phyloP scores from a whole-genome alignment of 64 coral and sea anemone species.

The Actinia equina region DNA sequence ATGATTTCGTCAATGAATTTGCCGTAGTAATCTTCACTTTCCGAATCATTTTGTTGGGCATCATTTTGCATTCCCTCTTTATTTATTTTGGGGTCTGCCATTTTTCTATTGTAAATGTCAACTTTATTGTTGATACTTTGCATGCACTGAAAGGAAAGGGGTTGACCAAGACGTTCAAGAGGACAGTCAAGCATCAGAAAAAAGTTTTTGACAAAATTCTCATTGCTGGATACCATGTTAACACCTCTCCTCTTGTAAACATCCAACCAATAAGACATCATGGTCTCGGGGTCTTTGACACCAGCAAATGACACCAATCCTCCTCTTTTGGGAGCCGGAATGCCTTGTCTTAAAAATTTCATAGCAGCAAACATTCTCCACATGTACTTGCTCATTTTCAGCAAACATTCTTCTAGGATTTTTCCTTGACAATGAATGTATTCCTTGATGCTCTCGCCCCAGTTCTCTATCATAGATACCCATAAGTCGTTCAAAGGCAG shows the following conservation, averaged over 20 bases:
- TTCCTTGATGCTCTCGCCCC: slow-evolving; percentile 65
- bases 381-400: slow-evolving; percentile 80
- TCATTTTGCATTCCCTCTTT: not conserved
- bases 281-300: not conserved
- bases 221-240: slow-evolving; percentile 7
- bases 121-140: not conserved
- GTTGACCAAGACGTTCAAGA: not conserved
- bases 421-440: slow-evolving; percentile 15
- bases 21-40: not conserved
- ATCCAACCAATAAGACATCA: not conserved
- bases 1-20: not conserved
- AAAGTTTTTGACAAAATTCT: not conserved
- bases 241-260: not conserved
- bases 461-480: slow-evolving; percentile 80
- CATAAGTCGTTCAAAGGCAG: slow-evolving; percentile 55
- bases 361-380: slow-evolving; percentile 60
- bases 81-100: not conserved
- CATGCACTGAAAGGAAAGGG: not conserved
- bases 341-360: not conserved
- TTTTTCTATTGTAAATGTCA: not conserved
- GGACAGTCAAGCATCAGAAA: not conserved
- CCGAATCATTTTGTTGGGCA: not conserved
- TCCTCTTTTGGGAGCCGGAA: not conserved
- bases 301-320: not conserved
- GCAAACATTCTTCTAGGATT: slow-evolving; percentile 29